Evolutionary conservation across 2,113 vertebrate species (phyloP).

Genomic region (Dunckerocampus dactyliophorus): DNA sequence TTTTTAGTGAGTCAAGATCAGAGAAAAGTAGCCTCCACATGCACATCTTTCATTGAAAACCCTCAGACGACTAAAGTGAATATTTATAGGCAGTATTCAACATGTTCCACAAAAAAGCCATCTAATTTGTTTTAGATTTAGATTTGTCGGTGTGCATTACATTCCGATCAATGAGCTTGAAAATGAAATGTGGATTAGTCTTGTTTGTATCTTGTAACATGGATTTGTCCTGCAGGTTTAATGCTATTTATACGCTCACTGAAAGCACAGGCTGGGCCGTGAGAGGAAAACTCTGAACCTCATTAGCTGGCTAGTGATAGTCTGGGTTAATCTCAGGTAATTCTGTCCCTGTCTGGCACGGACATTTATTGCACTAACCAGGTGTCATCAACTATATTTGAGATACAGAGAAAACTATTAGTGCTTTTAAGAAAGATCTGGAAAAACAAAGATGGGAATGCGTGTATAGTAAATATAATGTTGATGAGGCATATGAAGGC

Average conservation of each 20-base stretch:
- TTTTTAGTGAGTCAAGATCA: neutral
- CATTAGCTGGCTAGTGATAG: constrained; percentile 43
- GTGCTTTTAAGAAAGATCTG: no score
- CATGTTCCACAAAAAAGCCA: neutral
- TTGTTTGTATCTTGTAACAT: constrained; percentile 25
- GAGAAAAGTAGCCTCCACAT: neutral
- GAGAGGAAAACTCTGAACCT: constrained; percentile 38
- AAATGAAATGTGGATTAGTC: constrained; percentile 15
- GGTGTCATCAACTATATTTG: no score
- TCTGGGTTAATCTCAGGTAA: constrained; percentile 55
- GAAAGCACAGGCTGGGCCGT: constrained; percentile 10
- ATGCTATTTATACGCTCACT: constrained; percentile 29
- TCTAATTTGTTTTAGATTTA: neutral
- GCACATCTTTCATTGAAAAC: neutral
- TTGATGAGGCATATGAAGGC: no score
- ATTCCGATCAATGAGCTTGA: constrained; percentile 1
- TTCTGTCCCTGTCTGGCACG: constrained; percentile 28
- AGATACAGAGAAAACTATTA: no score
- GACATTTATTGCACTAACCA: constrained; percentile 34
- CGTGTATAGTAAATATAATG: neutral
- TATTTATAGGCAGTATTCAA: neutral
- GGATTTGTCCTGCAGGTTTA: constrained; percentile 36
- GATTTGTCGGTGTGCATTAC: neutral
- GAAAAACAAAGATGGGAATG: no score
- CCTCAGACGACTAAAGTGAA: neutral